Evolutionary conservation across 2,113 vertebrate species (phyloP), one percentile per base, ranked within the genome.

Genomic region (Rhinichthys klamathensis): DNA sequence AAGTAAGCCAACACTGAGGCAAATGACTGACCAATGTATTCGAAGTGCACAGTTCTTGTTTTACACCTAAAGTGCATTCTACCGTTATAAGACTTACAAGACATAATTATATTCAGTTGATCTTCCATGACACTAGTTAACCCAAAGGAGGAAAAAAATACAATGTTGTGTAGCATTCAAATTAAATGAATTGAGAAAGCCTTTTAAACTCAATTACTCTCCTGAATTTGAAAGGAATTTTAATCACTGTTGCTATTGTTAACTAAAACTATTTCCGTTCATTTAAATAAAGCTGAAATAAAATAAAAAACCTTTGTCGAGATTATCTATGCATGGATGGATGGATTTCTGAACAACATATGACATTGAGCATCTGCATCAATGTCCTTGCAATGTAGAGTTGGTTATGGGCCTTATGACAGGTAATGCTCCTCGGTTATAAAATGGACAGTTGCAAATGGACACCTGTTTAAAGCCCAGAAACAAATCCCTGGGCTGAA

Each of bases 381-480:
- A 35, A 16, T 75, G 72, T 75, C 72, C 72, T 18, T 75, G n/a
- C 1, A 13, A n/a, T n/a, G n/a, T 75, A 49, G 2, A 74, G 21
- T 35, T 23, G 7, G 51, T 56, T 23, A 56, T 56, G 58, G 35
- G 15, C 18, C 35, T 44, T 79, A 38, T 41, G 77, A 63, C 41
- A 80, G 8, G 58, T 27, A 44, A 12, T 61, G 32, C 16, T 30
- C 10, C 38, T 65, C n/a, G 30, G 15, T 80, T 30, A 32, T 27
- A 80, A 41, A 41, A 15, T 18, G 12, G n/a, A 44, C 60, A 80
- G 23, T 65, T 80, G 60, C 73, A 80, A 65, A 65, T 49, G 16
- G 60, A 80, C 32, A 79, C 63, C 65, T 72, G 65, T 73, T 72
- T 67, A 67, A 69, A 81, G n/a, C 61, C 35, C 61, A 67, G 49